Conservation (phyloP, 2,888 invertebrate genomes). For the Dioctria linearis region DNA sequence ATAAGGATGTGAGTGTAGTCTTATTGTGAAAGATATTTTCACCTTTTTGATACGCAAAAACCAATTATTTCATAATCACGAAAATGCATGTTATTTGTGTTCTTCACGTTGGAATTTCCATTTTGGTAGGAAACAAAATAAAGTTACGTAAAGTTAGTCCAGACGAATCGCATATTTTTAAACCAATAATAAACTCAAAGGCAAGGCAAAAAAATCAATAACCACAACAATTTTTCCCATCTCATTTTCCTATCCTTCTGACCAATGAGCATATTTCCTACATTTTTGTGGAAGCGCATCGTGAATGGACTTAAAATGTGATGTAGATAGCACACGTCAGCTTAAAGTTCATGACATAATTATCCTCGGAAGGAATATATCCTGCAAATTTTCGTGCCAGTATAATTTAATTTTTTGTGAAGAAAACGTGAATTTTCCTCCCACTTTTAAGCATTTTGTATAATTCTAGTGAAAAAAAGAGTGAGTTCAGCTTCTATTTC, state of each 20-base stretch:
- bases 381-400: slow-evolving; percentile 35
- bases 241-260: background rate
- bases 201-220: slow-evolving; percentile 32
- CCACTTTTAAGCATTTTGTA: background rate
- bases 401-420: slow-evolving; percentile 10
- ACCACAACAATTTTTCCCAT: slow-evolving; percentile 32
- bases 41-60: no score
- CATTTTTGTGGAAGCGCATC: slow-evolving; percentile 42
- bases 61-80: no score
- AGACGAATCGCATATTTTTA: slow-evolving; percentile 18
- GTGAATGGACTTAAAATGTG: slow-evolving; percentile 46
- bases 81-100: no score
- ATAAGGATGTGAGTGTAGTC: no score
- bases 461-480: background rate
- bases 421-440: background rate
- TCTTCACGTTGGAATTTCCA: background rate
- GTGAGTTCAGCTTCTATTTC: background rate
- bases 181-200: slow-evolving; percentile 12
- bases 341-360: slow-evolving; percentile 54
- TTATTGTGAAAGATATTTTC: no score
- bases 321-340: slow-evolving; percentile 52
- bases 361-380: slow-evolving; percentile 15
- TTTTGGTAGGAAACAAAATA: background rate
- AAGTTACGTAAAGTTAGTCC: slow-evolving; percentile 10
- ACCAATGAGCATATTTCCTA: slow-evolving; percentile 37